A percentile compares a stretch with the other conserved stretches of the same genome.
Conservation (phyloP, 2,797 vertebrate genomes). For the Mormyrops attenuatus region DNA sequence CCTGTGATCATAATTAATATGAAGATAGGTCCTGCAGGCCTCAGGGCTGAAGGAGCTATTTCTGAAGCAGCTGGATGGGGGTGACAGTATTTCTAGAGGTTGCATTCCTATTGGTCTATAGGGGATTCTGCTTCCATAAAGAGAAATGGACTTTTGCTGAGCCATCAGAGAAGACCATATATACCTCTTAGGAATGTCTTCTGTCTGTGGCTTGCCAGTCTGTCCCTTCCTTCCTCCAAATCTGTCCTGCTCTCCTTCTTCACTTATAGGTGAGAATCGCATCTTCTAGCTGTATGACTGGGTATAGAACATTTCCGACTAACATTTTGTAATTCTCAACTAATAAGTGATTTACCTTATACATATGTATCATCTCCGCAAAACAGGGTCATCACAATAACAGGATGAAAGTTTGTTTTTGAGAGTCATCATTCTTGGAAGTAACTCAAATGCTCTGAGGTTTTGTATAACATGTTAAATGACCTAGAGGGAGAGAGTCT, state of each 20-base stretch:
- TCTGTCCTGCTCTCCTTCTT: conserved; percentile 30
- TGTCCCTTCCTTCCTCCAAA: conserved; percentile 5
- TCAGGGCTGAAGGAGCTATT: background rate
- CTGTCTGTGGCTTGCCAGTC: background rate
- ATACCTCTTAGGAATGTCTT: conserved; percentile 23
- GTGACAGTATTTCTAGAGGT: conserved; percentile 26
- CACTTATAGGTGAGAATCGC: conserved; percentile 31
- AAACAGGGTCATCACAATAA: background rate
- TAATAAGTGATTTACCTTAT: background rate
- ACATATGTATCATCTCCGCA: background rate
- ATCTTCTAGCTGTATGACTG: background rate
- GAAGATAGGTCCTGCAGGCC: background rate
- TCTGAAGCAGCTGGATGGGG: conserved; percentile 11
- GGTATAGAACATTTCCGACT: background rate
- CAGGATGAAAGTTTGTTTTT: background rate
- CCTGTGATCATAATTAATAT: background rate
- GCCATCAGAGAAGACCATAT: conserved; percentile 28
- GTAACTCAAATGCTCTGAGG: background rate
- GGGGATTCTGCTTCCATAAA: conserved; percentile 26
- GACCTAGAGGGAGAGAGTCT: background rate
- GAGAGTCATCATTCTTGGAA: background rate
- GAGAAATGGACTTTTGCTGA: conserved; percentile 32
- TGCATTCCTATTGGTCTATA: conserved; percentile 29
- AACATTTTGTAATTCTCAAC: background rate
- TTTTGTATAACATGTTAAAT: background rate